These are phyloP conservation scores for Poeciliopsis turrubarensis DNA, from an alignment of 2,113 vertebrate species.

Conservation along the genomic window DNA sequence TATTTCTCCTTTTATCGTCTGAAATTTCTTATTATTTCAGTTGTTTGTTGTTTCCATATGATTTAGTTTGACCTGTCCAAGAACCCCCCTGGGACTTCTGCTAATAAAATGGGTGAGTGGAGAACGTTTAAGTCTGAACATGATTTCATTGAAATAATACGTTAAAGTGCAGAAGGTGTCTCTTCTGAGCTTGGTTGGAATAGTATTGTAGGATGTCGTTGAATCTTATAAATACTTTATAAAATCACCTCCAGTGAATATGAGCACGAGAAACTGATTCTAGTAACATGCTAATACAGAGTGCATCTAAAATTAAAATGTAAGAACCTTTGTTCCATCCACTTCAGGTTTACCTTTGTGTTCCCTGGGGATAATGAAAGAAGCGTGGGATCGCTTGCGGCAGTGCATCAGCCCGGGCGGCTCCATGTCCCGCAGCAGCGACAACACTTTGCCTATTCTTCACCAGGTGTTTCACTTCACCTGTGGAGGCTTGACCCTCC, in stretches of 20 bases:
- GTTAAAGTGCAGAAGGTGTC: not conserved
- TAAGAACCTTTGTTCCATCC: not conserved
- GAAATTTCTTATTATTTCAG: slow-evolving; percentile 2
- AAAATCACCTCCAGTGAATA: not conserved
- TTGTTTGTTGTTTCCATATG: not conserved
- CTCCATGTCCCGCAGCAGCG: slow-evolving; percentile 46
- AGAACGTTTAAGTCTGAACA: not conserved
- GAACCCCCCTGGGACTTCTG: slow-evolving; percentile 66
- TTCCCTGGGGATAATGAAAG: slow-evolving; percentile 84
- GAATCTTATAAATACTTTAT: not conserved
- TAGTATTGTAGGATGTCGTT: too few relatives aligned
- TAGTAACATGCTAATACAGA: not conserved
- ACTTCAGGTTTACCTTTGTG: slow-evolving; percentile 78
- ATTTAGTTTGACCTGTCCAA: slow-evolving; percentile 73
- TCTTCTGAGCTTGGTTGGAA: too few relatives aligned
- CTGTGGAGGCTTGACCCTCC: slow-evolving; percentile 71
- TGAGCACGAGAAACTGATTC: not conserved
- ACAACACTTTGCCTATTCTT: slow-evolving; percentile 72
- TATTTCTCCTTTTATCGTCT: not conserved
- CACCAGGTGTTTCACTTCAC: slow-evolving; percentile 80
- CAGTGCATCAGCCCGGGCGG: slow-evolving; percentile 81
- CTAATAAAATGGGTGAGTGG: slow-evolving; percentile 78
- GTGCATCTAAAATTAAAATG: too few relatives aligned
- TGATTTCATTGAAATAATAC: not conserved
- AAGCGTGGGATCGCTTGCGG: slow-evolving; percentile 82